Percentiles rank a stretch among this genome's conserved stretches.
These are phyloP conservation scores for Champsocephalus esox DNA, from an alignment of 2,797 vertebrate species.

Conservation along the genomic window DNA sequence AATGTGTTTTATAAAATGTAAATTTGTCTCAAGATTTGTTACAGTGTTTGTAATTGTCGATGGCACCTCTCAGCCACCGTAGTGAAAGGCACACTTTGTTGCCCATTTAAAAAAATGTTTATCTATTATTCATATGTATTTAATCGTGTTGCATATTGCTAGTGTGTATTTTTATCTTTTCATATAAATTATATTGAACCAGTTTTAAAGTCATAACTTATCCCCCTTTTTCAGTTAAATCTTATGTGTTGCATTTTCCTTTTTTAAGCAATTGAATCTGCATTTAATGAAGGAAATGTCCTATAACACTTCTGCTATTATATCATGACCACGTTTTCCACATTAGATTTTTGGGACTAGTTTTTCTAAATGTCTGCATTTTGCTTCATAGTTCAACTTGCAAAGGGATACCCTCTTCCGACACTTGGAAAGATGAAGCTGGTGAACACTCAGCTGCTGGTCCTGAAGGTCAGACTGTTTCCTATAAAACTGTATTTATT, in stretches of 20 bases:
- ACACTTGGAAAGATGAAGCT: slow-evolving; percentile 80
- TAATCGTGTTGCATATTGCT: not conserved
- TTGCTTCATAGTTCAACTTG: slow-evolving; percentile 62
- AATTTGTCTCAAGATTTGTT: too few species aligned
- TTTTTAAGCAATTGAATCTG: not conserved
- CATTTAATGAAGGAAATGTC: not conserved
- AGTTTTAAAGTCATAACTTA: not conserved
- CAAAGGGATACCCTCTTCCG: slow-evolving; percentile 83
- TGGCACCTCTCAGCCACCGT: too few species aligned
- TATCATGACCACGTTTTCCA: not conserved
- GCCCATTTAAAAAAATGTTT: not conserved
- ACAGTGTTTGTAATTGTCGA: too few species aligned
- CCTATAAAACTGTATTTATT: not conserved
- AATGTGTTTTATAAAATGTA: too few species aligned
- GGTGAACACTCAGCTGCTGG: slow-evolving; percentile 75
- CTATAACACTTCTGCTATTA: not conserved
- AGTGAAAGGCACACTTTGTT: not conserved
- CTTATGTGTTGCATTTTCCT: not conserved
- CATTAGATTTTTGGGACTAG: not conserved
- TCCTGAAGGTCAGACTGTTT: slow-evolving; percentile 76
- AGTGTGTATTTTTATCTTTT: not conserved
- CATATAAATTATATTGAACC: not conserved
- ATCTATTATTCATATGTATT: not conserved
- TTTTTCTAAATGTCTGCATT: not conserved
- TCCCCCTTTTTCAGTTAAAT: not conserved